Evolutionary conservation across 2,888 invertebrate species (phyloP).

Genomic region (Suillia variegata): DNA sequence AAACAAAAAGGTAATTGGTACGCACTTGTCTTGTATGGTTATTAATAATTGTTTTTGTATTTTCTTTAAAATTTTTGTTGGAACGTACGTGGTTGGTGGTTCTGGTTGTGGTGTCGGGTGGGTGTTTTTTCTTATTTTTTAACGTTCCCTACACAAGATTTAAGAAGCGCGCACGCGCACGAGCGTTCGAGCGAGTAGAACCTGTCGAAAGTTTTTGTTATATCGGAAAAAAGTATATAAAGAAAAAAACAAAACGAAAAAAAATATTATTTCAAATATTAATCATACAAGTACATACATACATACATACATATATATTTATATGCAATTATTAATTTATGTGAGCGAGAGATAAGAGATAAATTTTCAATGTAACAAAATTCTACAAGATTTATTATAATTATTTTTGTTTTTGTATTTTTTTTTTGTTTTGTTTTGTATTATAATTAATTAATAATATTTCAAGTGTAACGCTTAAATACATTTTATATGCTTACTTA

Average conservation of each 20-base stretch:
- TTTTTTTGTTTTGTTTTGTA: no score
- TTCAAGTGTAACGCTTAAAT: neutral
- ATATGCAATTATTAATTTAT: constrained; percentile 4
- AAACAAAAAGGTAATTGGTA: no score
- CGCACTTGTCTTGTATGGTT: no score
- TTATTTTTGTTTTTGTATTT: no score
- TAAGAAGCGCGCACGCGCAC: neutral
- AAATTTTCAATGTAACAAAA: no score
- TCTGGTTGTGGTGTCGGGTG: no score
- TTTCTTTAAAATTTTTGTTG: no score
- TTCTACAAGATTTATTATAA: no score
- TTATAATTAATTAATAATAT: neutral
- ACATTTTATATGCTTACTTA: neutral
- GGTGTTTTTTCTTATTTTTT: no score
- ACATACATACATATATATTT: constrained; percentile 11
- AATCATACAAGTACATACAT: neutral
- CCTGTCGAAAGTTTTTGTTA: constrained; percentile 9
- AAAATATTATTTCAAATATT: constrained; percentile 1
- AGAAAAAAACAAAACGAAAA: constrained; percentile 8
- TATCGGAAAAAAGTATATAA: neutral
- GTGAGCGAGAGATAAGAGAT: no score
- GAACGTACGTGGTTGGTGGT: no score
- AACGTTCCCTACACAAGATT: neutral
- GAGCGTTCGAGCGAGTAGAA: neutral
- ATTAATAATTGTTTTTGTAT: no score